Evolutionary conservation across 2,113 vertebrate genomes (phyloP).

Genomic region (Phainopepla nitens): DNA sequence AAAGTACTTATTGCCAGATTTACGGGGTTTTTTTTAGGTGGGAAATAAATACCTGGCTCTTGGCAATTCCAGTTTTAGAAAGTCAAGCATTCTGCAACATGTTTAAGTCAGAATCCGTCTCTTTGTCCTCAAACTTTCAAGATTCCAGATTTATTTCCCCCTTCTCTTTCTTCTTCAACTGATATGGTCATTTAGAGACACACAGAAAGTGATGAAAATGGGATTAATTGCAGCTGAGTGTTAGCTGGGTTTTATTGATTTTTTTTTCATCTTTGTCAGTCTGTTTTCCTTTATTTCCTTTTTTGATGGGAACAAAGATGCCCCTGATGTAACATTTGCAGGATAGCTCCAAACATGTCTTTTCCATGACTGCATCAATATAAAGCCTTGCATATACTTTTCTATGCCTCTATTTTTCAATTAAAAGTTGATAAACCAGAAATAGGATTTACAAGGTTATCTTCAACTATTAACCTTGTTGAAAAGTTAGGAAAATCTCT

Average conservation of each 20-base stretch:
- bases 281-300: background rate
- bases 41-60: background rate
- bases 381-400: background rate
- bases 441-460: background rate
- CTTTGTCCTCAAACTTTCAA: background rate
- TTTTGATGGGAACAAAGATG: background rate
- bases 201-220: background rate
- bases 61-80: background rate
- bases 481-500: background rate
- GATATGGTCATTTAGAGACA: background rate
- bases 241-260: background rate
- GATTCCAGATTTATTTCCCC: background rate
- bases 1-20: background rate
- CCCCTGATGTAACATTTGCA: background rate
- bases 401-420: background rate
- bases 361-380: background rate
- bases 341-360: background rate
- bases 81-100: background rate
- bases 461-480: background rate
- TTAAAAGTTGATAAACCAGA: background rate
- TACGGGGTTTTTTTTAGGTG: background rate
- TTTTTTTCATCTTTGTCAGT: background rate
- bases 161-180: background rate
- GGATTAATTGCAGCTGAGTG: background rate
- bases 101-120: background rate